phyloP scores from a whole-genome alignment of 92 coral and sea anemone species.

The Zoanthus sociatus region DNA sequence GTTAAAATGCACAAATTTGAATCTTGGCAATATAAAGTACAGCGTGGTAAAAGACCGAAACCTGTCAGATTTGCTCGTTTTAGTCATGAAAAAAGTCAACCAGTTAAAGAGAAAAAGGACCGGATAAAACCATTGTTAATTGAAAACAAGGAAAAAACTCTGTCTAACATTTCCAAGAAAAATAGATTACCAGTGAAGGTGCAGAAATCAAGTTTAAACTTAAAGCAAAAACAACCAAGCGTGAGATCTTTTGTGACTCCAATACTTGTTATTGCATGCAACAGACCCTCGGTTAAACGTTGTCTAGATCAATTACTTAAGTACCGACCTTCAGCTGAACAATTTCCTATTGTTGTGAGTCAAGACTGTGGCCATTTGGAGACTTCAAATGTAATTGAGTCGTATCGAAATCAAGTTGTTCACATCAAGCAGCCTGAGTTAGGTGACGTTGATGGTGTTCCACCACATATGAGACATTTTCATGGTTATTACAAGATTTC shows the following conservation, averaged over 20 bases:
- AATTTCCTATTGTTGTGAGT: slow-evolving; percentile 92
- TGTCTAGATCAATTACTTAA: slow-evolving; percentile 83
- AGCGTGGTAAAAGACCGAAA: background rate
- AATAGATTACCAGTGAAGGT: background rate
- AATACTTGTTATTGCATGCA: slow-evolving; percentile 88
- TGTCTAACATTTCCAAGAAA: background rate
- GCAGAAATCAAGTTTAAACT: background rate
- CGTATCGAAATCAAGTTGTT: slow-evolving; percentile 73
- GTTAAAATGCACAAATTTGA: background rate
- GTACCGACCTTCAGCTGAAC: slow-evolving; percentile 83
- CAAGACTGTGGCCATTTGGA: slow-evolving; percentile 93
- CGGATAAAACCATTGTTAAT: background rate
- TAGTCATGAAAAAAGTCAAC: background rate
- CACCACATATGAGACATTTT: slow-evolving; percentile 81
- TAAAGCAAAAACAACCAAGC: background rate
- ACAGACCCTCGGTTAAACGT: slow-evolving; percentile 88
- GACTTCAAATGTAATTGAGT: slow-evolving; percentile 80
- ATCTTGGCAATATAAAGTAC: background rate
- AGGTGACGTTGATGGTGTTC: slow-evolving; percentile 73
- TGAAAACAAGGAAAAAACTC: background rate
- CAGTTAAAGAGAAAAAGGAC: background rate
- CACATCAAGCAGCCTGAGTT: slow-evolving; percentile 90
- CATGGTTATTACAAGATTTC: slow-evolving; percentile 96
- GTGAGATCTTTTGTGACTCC: slow-evolving; percentile 61
- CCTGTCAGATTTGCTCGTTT: background rate